Evolutionary conservation across 2,888 invertebrate species (phyloP), one percentile per base, ranked within the genome.

Genomic region (Mythimna ferrago): DNA sequence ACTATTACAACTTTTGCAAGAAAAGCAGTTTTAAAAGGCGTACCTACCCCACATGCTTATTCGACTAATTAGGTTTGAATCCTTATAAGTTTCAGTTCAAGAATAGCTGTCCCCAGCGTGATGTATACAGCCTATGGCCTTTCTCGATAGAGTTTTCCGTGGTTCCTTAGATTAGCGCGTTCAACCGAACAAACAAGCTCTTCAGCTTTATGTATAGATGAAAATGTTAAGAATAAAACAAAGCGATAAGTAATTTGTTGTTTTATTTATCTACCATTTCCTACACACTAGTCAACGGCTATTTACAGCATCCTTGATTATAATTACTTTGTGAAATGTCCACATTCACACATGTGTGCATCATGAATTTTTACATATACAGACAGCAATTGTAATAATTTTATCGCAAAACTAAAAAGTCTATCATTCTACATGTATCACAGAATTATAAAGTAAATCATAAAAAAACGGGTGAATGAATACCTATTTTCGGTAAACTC

Each of bases 211-310:
- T 44, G 44, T 14, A 44, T 44, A 44, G 14, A 60, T 21, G 11
- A 4, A 51, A 71, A 54, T 14, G 6, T 76, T 2, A 32, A 21
- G 72, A 89, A 87, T 88, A 84, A 89, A 89, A 89, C 72, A 77
- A 68, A 14, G 16, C 11, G 58, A 38, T 70, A 73, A 76, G 73
- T 86, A 72, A 80, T 84, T 79, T 78, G 86, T 89, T 89, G 51
- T 86, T 89, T 86, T 92, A 91, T 90, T 92, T 90, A 91, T 88
- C 93, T 93, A 91, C 91, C 90, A 92, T 90, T 89, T 92, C 92
- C 96, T 96, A 96, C 94, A 91, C 89, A 96, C 95, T 95, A 96
- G 90, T 95, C 91, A 96, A 96, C 95, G 90, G 93, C 92, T 95
- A 96, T 96, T 74, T 95, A 96, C 95, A 96, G 93, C 93, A 82